Conservation (phyloP, 1,140 invertebrate species). For the Batillaria attramentaria region DNA sequence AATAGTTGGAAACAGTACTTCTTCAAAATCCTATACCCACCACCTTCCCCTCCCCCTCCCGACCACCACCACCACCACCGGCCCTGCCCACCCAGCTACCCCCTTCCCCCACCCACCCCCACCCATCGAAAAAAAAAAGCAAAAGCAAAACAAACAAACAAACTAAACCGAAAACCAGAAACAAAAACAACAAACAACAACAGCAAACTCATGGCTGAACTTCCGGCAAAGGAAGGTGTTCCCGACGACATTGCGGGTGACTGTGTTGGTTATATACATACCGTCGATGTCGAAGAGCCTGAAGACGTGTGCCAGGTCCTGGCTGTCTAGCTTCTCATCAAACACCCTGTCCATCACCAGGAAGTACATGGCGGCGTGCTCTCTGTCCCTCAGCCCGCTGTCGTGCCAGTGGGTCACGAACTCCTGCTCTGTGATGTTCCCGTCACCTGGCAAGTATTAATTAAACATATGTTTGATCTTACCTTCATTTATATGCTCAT, state of each 20-base stretch:
- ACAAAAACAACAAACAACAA: not conserved
- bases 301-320: not conserved
- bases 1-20: too few relatives aligned
- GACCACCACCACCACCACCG: too few relatives aligned
- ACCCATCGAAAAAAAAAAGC: too few relatives aligned
- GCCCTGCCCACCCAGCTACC: too few relatives aligned
- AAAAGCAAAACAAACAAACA: not conserved
- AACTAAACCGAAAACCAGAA: not conserved
- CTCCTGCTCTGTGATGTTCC: not conserved
- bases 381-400: not conserved
- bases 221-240: not conserved
- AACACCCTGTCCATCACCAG: constrained; percentile 1
- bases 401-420: not conserved
- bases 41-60: too few relatives aligned
- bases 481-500: not conserved
- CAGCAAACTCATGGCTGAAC: not conserved
- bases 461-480: not conserved
- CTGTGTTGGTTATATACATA: too few relatives aligned
- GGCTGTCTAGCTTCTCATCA: not conserved
- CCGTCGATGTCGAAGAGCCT: not conserved
- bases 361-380: not conserved
- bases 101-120: too few relatives aligned
- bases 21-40: too few relatives aligned
- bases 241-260: too few relatives aligned
- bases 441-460: not conserved